Evolutionary conservation across 2,888 invertebrate genomes (phyloP), one percentile per base, ranked within the genome.

Genomic region (Catonia carolina): DNA sequence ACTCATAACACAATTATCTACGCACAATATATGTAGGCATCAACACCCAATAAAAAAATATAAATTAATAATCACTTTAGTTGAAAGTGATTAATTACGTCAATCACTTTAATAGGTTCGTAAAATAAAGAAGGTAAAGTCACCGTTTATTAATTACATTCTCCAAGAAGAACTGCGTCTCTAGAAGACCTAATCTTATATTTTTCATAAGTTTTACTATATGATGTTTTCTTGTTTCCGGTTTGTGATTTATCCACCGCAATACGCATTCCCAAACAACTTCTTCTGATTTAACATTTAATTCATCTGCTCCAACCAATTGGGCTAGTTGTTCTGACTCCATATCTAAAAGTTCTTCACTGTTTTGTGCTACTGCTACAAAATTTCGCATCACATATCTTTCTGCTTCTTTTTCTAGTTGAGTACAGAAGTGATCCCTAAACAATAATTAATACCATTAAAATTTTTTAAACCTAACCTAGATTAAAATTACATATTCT

Each of bases 131-230:
- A 27, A 27, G 27, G 8, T 6, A 27, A 27, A 27, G 27, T 27
- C 27, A 27, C 27, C 27, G 27, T 27, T 27, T 27, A 27, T 27
- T 12, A 20, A 54, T 57, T 20, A 74, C 90, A 69, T 86, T 85
- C 71, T 94, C 93, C 70, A 93, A 78, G 72, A 95, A 95, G 72
- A 86, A 94, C 77, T 91, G 79, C 1, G 92, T 91, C 63, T 92
- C 89, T 67, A 95, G 77, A 27, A 94, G 76, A 61, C 92, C 86
- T 7, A 92, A 78, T 18, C 91, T 79, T 63, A 91, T 86, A 65
- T 86, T 86, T 60, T 82, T 82, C 84, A 91, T 85, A 18, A 92
- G 73, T 53, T 84, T 80, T 1, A 89, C 86, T 22, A 93, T 85
- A 69, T 88, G 78, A 55, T 77, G 76, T 73, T 84, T 86, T 45